Evolutionary conservation across 2,888 invertebrate species (phyloP), one percentile per base, ranked within the genome.

Genomic region (Pseudanteris insignis): DNA sequence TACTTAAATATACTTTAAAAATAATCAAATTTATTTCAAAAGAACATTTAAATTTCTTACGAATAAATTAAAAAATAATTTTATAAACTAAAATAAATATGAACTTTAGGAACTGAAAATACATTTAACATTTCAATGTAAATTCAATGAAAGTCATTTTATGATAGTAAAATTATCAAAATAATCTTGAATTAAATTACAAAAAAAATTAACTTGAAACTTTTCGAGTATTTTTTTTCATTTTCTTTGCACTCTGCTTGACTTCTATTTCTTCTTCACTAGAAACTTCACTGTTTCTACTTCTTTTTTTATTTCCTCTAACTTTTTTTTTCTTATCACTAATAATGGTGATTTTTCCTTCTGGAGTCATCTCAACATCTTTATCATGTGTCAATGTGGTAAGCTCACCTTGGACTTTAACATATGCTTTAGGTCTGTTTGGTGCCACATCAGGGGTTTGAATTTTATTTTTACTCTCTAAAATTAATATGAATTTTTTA

Each of bases 351-450:
- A 88, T 83, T 37, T 81, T 78, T 25, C 88, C 88, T 71, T 84
- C 84, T 14, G 88, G 86, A 61, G 83, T 82, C 1, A 88, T 85
- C 46, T 76, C 79, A 1, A 88, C 87, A 62, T 71, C 80, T 30
- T 81, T 78, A 34, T 71, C 28, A 51, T 83, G 80, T 21, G 80
- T 71, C 12, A 83, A 77, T 12, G 89, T 89, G 7, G 86, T 83
- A 18, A 89, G 78, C 74, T 88, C 88, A 66, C 83, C 88, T 66
- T 83, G 83, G 18, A 86, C 81, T n/a, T 83, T 74, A 46, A 75
- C 75, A 65, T 80, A 79, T 9, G 77, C 79, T 68, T 83, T 87
- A 14, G 86, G 86, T 77, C 81, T 83, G 64, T 79, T 83, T 12
- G 80, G 81, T 67, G 71, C 81, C 18, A 84, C 73, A 70, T 76